Conservation (phyloP, 2,113 vertebrate species). For the Seriola rivoliana region DNA sequence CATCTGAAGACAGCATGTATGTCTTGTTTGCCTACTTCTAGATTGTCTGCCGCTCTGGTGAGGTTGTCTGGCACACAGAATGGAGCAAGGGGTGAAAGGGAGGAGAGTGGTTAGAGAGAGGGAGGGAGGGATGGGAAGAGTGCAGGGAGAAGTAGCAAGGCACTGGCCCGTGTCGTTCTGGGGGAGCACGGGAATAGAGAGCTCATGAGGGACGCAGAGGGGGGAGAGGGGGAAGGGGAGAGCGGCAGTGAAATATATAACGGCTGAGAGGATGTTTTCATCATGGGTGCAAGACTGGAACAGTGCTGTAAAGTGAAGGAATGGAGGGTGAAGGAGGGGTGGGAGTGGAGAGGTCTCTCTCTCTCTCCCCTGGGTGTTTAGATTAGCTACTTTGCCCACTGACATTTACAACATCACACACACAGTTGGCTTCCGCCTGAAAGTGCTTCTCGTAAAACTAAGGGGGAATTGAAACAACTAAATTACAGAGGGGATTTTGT, state of each 20-base stretch:
- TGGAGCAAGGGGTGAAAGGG: slow-evolving; percentile 4
- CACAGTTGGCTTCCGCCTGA: slow-evolving; percentile 34
- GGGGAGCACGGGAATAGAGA: slow-evolving; percentile 35
- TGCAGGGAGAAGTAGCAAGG: slow-evolving; percentile 32
- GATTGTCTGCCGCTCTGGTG: slow-evolving; percentile 25
- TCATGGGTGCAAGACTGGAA: slow-evolving; percentile 42
- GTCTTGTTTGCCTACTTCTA: slow-evolving; percentile 46
- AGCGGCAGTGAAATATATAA: slow-evolving; percentile 32
- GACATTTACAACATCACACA: slow-evolving; percentile 66
- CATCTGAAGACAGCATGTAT: slow-evolving; percentile 20
- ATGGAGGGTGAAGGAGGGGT: background rate
- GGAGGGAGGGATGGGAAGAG: background rate
- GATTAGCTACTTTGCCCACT: slow-evolving; percentile 58
- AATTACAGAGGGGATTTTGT: background rate
- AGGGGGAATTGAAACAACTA: background rate
- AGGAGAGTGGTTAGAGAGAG: slow-evolving; percentile 10
- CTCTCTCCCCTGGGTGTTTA: slow-evolving; percentile 45
- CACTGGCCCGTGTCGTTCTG: slow-evolving; percentile 58
- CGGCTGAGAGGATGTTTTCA: slow-evolving; percentile 55
- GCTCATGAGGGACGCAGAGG: slow-evolving; percentile 43
- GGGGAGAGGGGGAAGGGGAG: slow-evolving; percentile 1
- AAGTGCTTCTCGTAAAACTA: slow-evolving; percentile 23
- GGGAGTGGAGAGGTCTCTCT: background rate
- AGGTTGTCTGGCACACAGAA: slow-evolving; percentile 15
- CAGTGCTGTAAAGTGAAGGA: slow-evolving; percentile 40